Evolutionary conservation across 2,797 vertebrate genomes (phyloP).

Genomic region (Alcedo atthis): DNA sequence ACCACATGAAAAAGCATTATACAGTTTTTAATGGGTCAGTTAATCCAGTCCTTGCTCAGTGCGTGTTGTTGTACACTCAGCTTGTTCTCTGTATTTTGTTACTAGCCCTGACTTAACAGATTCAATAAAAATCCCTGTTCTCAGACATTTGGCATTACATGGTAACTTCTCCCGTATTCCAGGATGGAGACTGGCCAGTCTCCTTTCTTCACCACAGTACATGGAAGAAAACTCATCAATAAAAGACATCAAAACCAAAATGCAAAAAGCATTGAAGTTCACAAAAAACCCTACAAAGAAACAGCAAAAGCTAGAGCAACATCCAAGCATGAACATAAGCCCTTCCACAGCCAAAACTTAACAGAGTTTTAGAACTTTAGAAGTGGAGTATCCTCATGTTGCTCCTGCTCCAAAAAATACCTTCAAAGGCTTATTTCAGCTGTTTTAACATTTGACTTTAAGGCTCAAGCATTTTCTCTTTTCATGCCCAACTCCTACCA

Average conservation of each 20-base stretch:
- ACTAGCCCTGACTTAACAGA: slow-evolving; percentile 15
- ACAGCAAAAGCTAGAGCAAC: background rate
- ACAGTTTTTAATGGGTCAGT: background rate
- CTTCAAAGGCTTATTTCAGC: slow-evolving; percentile 16
- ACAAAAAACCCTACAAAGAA: background rate
- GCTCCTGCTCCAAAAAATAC: slow-evolving; percentile 4
- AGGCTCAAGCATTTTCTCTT: background rate
- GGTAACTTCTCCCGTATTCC: background rate
- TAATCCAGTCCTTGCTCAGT: background rate
- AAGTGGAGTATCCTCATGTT: background rate
- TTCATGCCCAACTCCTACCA: background rate
- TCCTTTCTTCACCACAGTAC: background rate
- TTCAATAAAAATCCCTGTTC: slow-evolving; percentile 10
- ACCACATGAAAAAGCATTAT: background rate
- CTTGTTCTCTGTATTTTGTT: slow-evolving; percentile 31
- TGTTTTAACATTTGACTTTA: background rate
- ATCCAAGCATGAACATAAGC: background rate
- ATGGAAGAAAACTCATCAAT: background rate
- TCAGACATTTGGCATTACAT: background rate
- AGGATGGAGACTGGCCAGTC: background rate
- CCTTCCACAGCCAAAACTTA: background rate
- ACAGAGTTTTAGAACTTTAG: background rate
- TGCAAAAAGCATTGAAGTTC: background rate
- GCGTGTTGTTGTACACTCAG: background rate
- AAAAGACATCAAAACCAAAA: background rate